Conservation (phyloP, 2,113 vertebrate species). For the Melozone crissalis region DNA sequence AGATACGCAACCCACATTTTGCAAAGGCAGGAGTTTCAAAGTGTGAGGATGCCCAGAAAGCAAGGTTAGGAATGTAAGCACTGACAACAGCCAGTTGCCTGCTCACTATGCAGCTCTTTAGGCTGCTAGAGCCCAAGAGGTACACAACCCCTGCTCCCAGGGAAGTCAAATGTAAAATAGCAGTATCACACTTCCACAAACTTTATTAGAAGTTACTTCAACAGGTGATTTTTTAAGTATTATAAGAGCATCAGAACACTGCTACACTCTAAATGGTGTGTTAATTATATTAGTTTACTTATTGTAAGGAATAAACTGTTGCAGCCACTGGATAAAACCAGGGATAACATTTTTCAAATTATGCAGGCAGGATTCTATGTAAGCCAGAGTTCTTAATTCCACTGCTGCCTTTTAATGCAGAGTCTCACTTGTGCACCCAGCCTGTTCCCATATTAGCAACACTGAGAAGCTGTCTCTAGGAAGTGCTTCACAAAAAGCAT, state of each 20-base stretch:
- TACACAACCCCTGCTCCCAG: neutral
- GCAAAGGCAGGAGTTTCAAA: neutral
- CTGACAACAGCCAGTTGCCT: neutral
- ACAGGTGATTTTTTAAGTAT: neutral
- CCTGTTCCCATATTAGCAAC: neutral
- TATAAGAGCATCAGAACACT: neutral
- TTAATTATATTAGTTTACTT: neutral
- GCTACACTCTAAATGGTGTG: neutral
- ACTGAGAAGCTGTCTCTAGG: neutral
- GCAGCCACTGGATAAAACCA: neutral
- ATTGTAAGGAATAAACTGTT: neutral
- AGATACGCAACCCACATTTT: neutral
- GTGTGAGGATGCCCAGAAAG: neutral
- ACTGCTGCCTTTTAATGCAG: neutral
- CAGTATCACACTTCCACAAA: neutral
- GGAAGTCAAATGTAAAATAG: neutral
- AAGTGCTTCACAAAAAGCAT: neutral
- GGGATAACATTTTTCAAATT: neutral
- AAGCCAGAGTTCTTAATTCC: neutral
- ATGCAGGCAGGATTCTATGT: neutral
- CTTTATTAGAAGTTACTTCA: neutral
- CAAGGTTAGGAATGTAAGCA: neutral
- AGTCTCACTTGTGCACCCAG: neutral
- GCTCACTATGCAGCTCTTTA: neutral
- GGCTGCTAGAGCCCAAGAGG: neutral